A percentile compares a stretch with the other conserved stretches of the same genome.
phyloP scores from a whole-genome alignment of 2,113 vertebrate species.

The Brachyhypopomus occidentalis region DNA sequence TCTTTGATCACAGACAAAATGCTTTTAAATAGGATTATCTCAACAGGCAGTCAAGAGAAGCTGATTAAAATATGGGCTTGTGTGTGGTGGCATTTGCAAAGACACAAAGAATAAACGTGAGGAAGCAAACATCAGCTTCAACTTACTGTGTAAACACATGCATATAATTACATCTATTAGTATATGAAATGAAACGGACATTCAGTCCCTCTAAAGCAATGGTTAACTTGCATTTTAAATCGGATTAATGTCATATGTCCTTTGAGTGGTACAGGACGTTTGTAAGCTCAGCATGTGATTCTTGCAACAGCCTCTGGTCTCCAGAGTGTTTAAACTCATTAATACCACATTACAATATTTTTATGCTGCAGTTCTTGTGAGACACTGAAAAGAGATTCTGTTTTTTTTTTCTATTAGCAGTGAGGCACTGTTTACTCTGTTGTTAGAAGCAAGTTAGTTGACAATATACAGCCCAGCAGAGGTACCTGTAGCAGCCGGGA shows the following conservation, averaged over 20 bases:
- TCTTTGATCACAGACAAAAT: neutral
- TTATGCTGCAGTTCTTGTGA: neutral
- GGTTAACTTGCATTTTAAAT: too few species aligned
- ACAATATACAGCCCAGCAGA: neutral
- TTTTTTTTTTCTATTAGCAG: neutral
- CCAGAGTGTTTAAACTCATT: too few species aligned
- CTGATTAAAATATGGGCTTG: neutral
- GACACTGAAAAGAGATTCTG: neutral
- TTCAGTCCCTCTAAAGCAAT: too few species aligned
- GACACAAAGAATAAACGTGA: neutral
- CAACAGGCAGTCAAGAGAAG: neutral
- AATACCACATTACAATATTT: too few species aligned
- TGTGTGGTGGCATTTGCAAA: neutral
- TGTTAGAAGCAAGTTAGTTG: neutral
- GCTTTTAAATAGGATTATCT: neutral
- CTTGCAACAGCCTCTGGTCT: too few species aligned
- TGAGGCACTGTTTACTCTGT: neutral
- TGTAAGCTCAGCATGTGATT: too few species aligned
- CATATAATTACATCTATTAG: neutral
- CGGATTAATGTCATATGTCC: too few species aligned
- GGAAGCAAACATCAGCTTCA: slow-evolving; percentile 6
- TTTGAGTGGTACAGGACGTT: too few species aligned
- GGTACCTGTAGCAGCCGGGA: slow-evolving; percentile 94
- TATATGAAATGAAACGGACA: neutral
- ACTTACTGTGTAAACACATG: neutral